Percentiles rank a stretch among this genome's conserved stretches.
Evolutionary conservation across 2,113 vertebrate species (phyloP).

Genomic region (Mionectes macconnelli): DNA sequence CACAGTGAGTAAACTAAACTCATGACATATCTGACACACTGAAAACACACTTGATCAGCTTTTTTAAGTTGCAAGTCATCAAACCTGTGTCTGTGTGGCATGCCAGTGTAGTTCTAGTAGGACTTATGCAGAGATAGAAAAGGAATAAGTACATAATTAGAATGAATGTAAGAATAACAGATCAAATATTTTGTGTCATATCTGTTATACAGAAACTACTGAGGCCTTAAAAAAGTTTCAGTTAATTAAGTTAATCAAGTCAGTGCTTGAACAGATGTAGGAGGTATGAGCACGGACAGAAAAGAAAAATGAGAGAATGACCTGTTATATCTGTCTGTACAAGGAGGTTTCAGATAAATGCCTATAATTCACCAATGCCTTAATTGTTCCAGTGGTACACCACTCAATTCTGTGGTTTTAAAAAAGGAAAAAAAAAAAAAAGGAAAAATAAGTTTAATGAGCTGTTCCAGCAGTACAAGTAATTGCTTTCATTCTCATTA

Average conservation of each 20-base stretch:
- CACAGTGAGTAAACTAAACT: background rate
- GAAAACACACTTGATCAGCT: background rate
- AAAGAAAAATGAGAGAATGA: conserved; percentile 29
- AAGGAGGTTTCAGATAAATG: background rate
- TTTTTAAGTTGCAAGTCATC: conserved; percentile 13
- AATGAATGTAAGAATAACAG: conserved; percentile 11
- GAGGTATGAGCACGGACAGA: background rate
- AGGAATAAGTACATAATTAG: conserved; percentile 19
- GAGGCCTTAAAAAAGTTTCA: conserved; percentile 28
- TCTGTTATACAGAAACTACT: conserved; percentile 10
- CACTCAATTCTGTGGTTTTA: background rate
- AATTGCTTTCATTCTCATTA: conserved; percentile 43
- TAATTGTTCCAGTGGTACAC: background rate
- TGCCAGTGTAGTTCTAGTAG: background rate
- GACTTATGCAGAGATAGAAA: background rate
- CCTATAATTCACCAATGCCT: background rate
- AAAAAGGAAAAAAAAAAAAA: background rate
- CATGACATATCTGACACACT: background rate
- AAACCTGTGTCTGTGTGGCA: background rate
- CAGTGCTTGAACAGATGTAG: background rate
- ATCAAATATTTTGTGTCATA: conserved; percentile 26
- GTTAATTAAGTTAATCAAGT: conserved; percentile 62
- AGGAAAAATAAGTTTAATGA: background rate
- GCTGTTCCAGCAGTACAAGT: background rate
- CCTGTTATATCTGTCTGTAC: background rate